Evolutionary conservation across 2,797 vertebrate genomes (phyloP), one percentile per base, ranked within the genome.

Genomic region (Synanceia verrucosa): DNA sequence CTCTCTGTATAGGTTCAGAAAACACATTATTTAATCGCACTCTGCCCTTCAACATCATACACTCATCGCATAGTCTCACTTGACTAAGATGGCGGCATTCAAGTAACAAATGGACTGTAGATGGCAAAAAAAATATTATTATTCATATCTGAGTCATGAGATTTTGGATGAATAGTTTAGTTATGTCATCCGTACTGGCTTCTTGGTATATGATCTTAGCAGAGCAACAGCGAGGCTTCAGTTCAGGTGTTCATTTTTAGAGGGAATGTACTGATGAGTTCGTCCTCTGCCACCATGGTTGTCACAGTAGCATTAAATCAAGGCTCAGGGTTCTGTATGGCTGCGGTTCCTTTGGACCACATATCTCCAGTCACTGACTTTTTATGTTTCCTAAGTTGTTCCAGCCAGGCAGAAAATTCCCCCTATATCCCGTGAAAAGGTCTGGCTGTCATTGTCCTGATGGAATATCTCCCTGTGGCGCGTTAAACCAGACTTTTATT

Each of bases 401-500:
- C 74, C 80, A 86, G 86, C 82, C 76, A 82, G 81, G 89, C 84
- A 76, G 73, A 88, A 90, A 84, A 90, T 88, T 78, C 73, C 76
- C 86, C 75, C 79, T 64, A 76, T 87, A 90, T 85, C 73, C 80
- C 43, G 21, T 91, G 87, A 88, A 94, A 94, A 93, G 92, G 89
- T 91, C 92, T 93, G 82, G 84, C 92, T 94, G 94, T 94, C 93
- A 91, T 73, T 76, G 76, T 85, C 90, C 85, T 88, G 93, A 94
- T 93, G 91, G 94, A 94, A 93, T 88, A 92, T 93, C 91, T 94
- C 91, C 91, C 93, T 51, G 82, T 88, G 91, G 92, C 76, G 80
- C 81, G 76, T 92, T 92, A 92, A 94, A 91, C 85, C 46, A 19
- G 88, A 89, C 87, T 92, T 93, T 94, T 93, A 94, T 90, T 77